These are phyloP conservation scores for Daktulosphaira vitifoliae DNA, from an alignment of 1,140 invertebrate species.

Conservation along the genomic window DNA sequence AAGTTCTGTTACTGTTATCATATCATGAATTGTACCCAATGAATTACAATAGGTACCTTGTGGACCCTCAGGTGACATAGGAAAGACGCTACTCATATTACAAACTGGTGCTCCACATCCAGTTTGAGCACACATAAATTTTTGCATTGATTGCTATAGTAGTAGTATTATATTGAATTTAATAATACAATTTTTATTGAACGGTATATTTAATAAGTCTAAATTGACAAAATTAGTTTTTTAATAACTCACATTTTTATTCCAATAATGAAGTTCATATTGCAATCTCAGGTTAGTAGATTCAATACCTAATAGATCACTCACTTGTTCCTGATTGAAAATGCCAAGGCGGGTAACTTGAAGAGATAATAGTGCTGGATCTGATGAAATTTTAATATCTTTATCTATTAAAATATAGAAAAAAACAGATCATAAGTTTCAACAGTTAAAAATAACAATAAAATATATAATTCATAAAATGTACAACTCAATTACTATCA, in stretches of 20 bases:
- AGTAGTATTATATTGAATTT: background rate
- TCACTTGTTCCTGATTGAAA: conserved; percentile 17
- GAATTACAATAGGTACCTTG: conserved; percentile 25
- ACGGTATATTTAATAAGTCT: background rate
- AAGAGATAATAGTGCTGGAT: background rate
- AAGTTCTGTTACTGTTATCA: conserved; percentile 17
- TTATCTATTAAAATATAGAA: conserved; percentile 11
- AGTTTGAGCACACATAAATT: background rate
- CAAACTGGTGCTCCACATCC: background rate
- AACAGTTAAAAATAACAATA: no score
- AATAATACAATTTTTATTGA: background rate
- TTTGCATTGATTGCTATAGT: conserved; percentile 17
- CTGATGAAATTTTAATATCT: conserved; percentile 6
- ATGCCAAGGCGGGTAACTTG: conserved; percentile 3
- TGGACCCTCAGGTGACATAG: conserved; percentile 22
- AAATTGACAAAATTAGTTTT: no score
- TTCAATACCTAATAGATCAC: background rate
- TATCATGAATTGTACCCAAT: conserved; percentile 4
- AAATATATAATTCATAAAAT: background rate
- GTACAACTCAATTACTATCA: background rate
- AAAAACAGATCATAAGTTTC: background rate
- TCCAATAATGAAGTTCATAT: background rate
- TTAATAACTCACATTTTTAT: conserved; percentile 6
- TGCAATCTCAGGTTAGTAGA: conserved; percentile 22
- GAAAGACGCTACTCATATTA: conserved; percentile 15